phyloP scores from a whole-genome alignment of 2,888 invertebrate species.

The Stenolophus ochropezus region DNA sequence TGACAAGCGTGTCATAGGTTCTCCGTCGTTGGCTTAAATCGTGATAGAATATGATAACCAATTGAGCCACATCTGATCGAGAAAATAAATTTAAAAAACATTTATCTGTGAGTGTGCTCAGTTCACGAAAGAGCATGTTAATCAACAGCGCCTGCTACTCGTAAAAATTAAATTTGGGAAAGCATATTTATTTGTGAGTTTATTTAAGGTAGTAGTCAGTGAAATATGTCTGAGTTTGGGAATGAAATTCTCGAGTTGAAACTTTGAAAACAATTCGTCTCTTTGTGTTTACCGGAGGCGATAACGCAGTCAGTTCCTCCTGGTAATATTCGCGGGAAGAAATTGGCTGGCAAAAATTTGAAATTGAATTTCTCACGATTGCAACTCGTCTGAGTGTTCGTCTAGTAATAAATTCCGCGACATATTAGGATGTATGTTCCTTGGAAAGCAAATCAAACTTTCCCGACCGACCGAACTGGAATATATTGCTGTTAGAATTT shows the following conservation, averaged over 20 bases:
- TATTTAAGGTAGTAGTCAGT: background rate
- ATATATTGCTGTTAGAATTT: slow-evolving; percentile 59
- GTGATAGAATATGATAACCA: no score
- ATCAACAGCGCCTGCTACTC: no score
- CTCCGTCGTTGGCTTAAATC: no score
- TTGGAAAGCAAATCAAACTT: slow-evolving; percentile 56
- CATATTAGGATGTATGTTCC: slow-evolving; percentile 57
- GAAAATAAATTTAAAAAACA: no score
- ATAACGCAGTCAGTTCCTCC: background rate
- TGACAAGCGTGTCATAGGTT: no score
- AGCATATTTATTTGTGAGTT: background rate
- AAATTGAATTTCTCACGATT: slow-evolving; percentile 51
- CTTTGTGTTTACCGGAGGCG: background rate
- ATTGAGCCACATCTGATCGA: no score
- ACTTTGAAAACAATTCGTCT: background rate
- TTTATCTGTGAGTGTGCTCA: no score
- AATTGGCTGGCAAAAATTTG: slow-evolving; percentile 17
- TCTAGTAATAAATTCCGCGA: slow-evolving; percentile 51
- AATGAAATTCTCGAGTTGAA: background rate
- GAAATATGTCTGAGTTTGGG: background rate
- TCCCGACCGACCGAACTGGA: slow-evolving; percentile 54
- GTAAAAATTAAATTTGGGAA: background rate
- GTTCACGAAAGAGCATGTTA: no score
- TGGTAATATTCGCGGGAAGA: background rate
- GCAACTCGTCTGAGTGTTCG: slow-evolving; percentile 27